Evolutionary conservation across 2,113 vertebrate species (phyloP).

Genomic region (Pseudolaguvia tuberculata): DNA sequence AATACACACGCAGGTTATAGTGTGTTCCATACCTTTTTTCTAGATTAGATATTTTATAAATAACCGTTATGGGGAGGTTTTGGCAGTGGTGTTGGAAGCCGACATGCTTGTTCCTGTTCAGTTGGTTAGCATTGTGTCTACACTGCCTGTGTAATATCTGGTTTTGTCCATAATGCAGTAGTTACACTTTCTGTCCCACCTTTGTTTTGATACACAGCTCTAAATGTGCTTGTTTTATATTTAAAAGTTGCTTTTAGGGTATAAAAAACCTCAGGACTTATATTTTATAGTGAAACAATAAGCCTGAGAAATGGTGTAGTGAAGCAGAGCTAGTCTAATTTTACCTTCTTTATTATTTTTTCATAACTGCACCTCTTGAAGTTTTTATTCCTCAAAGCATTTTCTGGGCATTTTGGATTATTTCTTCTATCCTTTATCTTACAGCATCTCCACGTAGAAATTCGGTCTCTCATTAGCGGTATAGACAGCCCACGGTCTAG

Average conservation of each 20-base stretch:
- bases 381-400: background rate
- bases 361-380: background rate
- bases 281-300: background rate
- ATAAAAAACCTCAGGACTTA: background rate
- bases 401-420: background rate
- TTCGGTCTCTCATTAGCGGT: background rate
- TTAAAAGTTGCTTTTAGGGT: background rate
- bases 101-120: constrained; percentile 19
- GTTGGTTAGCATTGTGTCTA: constrained; percentile 19
- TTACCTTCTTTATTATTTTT: background rate
- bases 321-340: background rate
- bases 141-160: background rate
- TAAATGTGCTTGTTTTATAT: background rate
- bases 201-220: background rate
- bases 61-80: background rate
- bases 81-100: constrained; percentile 13
- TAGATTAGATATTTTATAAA: constrained; percentile 3
- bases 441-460: background rate
- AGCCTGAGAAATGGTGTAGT: too few relatives aligned
- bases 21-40: background rate
- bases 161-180: background rate
- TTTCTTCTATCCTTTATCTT: background rate
- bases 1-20: too few relatives aligned
- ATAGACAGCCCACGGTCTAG: background rate
- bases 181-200: background rate